A percentile compares a stretch with the other conserved stretches of the same genome.
phyloP scores from a whole-genome alignment of 2,113 vertebrate species.

The Cyprinus carpio region DNA sequence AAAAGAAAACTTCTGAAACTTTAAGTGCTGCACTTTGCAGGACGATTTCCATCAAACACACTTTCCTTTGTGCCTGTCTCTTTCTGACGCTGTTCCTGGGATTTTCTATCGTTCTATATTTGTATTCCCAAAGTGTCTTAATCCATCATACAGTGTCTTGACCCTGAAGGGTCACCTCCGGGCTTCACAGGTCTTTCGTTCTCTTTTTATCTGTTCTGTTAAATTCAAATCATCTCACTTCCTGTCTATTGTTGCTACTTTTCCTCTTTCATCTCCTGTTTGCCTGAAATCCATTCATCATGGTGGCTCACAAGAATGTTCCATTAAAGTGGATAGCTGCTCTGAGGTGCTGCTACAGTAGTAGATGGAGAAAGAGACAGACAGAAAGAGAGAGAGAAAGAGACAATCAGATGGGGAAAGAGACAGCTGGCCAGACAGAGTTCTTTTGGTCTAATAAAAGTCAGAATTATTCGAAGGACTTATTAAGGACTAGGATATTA shows the following conservation, averaged over 20 bases:
- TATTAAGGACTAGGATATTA: neutral
- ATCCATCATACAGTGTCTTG: neutral
- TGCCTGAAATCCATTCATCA: slow-evolving; percentile 42
- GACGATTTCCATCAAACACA: neutral
- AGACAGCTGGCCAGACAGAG: neutral
- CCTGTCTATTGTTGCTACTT: neutral
- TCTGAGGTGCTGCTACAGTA: neutral
- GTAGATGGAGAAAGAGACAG: neutral
- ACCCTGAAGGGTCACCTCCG: slow-evolving; percentile 17
- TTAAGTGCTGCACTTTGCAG: slow-evolving; percentile 4
- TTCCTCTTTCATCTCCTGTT: slow-evolving; percentile 26
- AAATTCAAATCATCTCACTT: slow-evolving; percentile 33
- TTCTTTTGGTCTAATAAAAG: neutral
- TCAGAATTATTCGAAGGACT: neutral
- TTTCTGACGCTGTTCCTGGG: neutral
- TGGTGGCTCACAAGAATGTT: slow-evolving; percentile 17
- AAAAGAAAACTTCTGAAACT: neutral
- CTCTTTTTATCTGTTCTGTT: slow-evolving; percentile 32
- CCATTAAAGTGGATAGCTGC: slow-evolving; percentile 15
- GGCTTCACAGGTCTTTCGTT: slow-evolving; percentile 3
- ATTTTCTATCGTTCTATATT: neutral
- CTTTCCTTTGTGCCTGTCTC: neutral
- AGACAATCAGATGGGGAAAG: neutral
- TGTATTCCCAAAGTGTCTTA: slow-evolving; percentile 22
- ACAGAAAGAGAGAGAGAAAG: neutral